Percentiles rank a stretch among this genome's conserved stretches.
Conservation (phyloP, 1,140 invertebrate species). For the Monomorium pharaonis region DNA sequence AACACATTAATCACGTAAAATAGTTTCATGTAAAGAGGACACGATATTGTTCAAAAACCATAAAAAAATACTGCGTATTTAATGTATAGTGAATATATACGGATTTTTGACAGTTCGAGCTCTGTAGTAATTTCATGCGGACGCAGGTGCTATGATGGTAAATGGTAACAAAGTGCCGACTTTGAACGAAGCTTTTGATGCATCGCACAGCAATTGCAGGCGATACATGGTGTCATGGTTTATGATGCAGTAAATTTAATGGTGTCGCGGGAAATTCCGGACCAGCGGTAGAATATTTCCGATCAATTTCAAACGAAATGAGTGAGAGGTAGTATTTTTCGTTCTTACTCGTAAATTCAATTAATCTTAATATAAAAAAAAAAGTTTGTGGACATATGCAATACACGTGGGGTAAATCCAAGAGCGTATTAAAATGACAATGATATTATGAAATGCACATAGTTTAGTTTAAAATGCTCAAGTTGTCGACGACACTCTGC, state of each 20-base stretch:
- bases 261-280: conserved; percentile 23
- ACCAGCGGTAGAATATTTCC: neutral
- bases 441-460: neutral
- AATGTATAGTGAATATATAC: neutral
- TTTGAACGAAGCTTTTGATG: conserved; percentile 58
- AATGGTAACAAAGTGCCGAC: conserved; percentile 53
- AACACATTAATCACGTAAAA: neutral
- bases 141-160: conserved; percentile 40
- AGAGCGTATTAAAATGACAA: neutral
- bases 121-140: conserved; percentile 11
- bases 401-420: neutral
- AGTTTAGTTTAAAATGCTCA: neutral
- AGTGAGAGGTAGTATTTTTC: neutral
- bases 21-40: neutral
- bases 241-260: conserved; percentile 57
- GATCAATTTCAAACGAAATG: conserved; percentile 23
- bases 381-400: neutral
- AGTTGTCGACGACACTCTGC: neutral
- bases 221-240: conserved; percentile 48
- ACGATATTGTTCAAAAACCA: neutral
- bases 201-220: conserved; percentile 47
- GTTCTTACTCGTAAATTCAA: neutral
- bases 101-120: conserved; percentile 44
- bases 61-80: neutral
- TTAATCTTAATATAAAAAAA: neutral